Percentiles rank a stretch among this genome's conserved stretches.
These are phyloP conservation scores for Enhydra lutris DNA, from an alignment of 2,113 vertebrate species.

Conservation along the genomic window DNA sequence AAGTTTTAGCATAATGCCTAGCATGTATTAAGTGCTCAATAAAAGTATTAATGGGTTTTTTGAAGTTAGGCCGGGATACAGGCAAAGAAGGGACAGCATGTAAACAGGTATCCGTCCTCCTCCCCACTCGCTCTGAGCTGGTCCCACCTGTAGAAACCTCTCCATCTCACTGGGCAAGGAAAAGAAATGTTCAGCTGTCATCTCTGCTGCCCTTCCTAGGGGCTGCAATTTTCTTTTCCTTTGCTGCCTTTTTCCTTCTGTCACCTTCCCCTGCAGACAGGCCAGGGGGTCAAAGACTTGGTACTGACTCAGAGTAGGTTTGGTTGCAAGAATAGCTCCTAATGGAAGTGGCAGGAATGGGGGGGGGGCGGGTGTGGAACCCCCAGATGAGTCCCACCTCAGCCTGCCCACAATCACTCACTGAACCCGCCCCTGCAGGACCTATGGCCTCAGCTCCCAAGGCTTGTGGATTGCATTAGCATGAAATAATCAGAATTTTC, in stretches of 20 bases:
- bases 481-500: background rate
- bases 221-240: background rate
- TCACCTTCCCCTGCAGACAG: background rate
- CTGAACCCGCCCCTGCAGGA: background rate
- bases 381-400: background rate
- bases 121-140: no score
- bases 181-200: background rate
- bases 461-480: background rate
- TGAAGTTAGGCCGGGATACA: background rate
- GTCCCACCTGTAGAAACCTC: background rate
- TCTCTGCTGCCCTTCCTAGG: background rate
- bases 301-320: no score
- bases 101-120: fast-evolving
- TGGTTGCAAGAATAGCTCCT: fast-evolving
- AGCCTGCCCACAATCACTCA: background rate
- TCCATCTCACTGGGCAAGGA: background rate
- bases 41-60: background rate
- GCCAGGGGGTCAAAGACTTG: background rate
- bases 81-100: background rate
- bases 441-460: background rate
- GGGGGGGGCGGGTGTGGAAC: fast-evolving
- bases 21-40: background rate
- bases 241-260: background rate
- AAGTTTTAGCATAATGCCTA: background rate
- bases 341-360: fast-evolving